Evolutionary conservation across 2,113 vertebrate species (phyloP).

Genomic region (Callocephalon fimbriatum): DNA sequence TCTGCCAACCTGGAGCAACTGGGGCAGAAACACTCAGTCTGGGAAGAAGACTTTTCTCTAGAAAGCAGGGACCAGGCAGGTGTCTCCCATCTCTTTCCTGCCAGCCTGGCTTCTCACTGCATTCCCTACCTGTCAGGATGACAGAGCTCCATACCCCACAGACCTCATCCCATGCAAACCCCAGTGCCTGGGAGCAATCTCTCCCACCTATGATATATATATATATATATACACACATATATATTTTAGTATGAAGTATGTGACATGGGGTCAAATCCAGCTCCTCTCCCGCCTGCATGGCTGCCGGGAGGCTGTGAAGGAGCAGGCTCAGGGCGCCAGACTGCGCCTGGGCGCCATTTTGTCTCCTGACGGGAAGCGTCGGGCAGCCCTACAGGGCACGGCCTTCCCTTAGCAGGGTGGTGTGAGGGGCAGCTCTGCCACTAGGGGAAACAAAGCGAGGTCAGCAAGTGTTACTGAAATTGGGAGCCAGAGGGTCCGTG

Average conservation of each 20-base stretch:
- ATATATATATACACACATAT: no score
- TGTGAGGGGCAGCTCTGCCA: neutral
- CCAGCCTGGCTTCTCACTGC: neutral
- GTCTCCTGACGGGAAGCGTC: rapidly evolving
- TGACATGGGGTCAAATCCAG: neutral
- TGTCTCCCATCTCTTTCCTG: neutral
- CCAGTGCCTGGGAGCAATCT: rapidly evolving
- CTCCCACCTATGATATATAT: neutral
- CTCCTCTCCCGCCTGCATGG: rapidly evolving
- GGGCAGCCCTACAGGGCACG: rapidly evolving
- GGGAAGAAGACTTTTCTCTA: neutral
- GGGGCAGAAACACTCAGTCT: neutral
- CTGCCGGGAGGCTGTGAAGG: neutral
- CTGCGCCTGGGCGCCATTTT: neutral
- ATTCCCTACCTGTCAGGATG: rapidly evolving
- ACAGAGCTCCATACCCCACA: neutral
- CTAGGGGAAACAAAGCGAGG: neutral
- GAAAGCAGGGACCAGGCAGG: neutral
- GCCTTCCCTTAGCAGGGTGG: rapidly evolving
- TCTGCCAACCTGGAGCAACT: neutral
- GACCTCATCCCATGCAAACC: neutral
- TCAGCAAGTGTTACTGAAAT: rapidly evolving
- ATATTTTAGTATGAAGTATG: neutral
- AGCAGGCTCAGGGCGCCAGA: no score
- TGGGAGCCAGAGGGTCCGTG: neutral